A percentile compares a stretch with the other conserved stretches of the same genome.
Evolutionary conservation across 2,888 invertebrate genomes (phyloP).

Genomic region (Scaptomyza reducta): DNA sequence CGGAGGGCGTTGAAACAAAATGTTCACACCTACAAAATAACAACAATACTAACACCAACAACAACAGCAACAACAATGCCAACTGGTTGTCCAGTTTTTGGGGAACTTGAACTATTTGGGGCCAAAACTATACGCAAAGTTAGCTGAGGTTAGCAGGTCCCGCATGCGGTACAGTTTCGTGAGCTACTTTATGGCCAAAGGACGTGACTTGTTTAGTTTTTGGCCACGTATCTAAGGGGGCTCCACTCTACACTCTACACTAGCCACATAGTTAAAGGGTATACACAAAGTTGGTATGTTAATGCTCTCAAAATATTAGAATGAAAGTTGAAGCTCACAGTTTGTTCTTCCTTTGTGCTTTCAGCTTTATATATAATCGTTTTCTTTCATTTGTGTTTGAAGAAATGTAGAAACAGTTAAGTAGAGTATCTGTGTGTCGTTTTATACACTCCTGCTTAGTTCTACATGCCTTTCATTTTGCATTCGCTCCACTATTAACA

Average conservation of each 20-base stretch:
- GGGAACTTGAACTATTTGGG: no score
- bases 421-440: not conserved
- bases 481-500: slow-evolving; percentile 55
- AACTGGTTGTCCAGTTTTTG: slow-evolving; percentile 53
- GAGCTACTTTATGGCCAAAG: slow-evolving; percentile 62
- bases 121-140: slow-evolving; percentile 62
- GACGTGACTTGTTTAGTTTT: slow-evolving; percentile 70
- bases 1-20: slow-evolving; percentile 65
- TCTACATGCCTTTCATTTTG: not conserved
- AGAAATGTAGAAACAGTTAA: no score
- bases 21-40: slow-evolving; percentile 70
- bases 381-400: no score
- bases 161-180: slow-evolving; percentile 34
- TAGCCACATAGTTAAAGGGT: no score
- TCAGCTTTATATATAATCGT: no score
- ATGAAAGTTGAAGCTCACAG: no score
- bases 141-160: slow-evolving; percentile 38
- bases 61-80: slow-evolving; percentile 12
- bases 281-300: no score
- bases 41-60: slow-evolving; percentile 18
- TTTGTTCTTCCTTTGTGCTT: no score
- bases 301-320: no score
- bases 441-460: not conserved
- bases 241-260: slow-evolving; percentile 6
- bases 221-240: not conserved